Conservation (phyloP, 37 sponge, comb jelly and placozoan species). For the Agelas oroides region DNA sequence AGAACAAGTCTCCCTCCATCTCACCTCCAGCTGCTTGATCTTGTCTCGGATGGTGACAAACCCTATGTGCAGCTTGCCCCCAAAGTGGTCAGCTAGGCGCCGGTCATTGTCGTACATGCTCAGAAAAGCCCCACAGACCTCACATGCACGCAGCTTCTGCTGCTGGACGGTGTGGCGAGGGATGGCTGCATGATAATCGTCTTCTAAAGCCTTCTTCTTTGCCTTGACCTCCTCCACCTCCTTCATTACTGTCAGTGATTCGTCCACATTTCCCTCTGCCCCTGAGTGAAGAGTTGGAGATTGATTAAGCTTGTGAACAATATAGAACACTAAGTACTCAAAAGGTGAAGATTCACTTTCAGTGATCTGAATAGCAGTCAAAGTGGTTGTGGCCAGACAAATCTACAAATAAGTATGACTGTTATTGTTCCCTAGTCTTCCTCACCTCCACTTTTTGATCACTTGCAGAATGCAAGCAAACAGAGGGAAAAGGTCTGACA, state of each 20-base stretch:
- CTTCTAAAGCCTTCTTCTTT: conserved; percentile 90
- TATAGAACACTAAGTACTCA: no score
- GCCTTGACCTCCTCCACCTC: conserved; percentile 92
- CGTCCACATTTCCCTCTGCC: conserved; percentile 94
- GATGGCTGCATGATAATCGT: conserved; percentile 84
- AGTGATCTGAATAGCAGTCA: no score
- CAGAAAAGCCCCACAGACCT: conserved; percentile 99
- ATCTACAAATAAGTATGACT: no score
- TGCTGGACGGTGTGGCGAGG: conserved; percentile 92
- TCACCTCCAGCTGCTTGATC: conserved; percentile 87
- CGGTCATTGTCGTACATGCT: conserved; percentile 99
- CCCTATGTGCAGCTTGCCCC: conserved; percentile 98
- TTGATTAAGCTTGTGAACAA: no score
- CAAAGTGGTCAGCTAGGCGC: conserved; percentile 98
- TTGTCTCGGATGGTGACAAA: conserved; percentile 95
- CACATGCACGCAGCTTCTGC: conserved; percentile 99
- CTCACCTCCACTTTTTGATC: no score
- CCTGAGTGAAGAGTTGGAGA: no score
- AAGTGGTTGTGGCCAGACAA: no score
- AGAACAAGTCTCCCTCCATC: no score
- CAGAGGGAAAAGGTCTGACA: no score
- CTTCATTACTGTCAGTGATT: conserved; percentile 82
- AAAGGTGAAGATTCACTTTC: no score
- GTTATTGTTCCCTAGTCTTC: no score
- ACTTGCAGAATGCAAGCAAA: no score